These are phyloP conservation scores for Danio aesculapii DNA, from an alignment of 2,797 vertebrate species.

Conservation along the genomic window DNA sequence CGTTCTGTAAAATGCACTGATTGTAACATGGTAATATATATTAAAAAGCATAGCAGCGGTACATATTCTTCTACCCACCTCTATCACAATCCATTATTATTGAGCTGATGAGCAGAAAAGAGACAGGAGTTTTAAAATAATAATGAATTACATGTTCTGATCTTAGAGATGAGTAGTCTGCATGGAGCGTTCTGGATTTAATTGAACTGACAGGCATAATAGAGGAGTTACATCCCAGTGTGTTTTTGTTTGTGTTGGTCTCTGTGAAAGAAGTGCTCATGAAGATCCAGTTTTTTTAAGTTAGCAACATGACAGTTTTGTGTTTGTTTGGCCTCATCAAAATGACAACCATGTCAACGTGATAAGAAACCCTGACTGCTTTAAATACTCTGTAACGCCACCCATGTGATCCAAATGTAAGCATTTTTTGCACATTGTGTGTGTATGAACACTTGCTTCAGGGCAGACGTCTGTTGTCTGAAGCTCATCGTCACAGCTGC, in stretches of 20 bases:
- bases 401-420: neutral
- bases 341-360: neutral
- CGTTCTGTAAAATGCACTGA: neutral
- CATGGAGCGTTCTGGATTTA: conserved; percentile 29
- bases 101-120: conserved; percentile 45
- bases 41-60: neutral
- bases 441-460: conserved; percentile 28
- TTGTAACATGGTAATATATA: neutral
- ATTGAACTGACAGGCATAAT: conserved; percentile 23
- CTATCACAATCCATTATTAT: conserved; percentile 26
- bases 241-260: conserved; percentile 13
- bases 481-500: conserved; percentile 49
- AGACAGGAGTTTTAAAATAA: conserved; percentile 46
- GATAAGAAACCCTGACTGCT: neutral
- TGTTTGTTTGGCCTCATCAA: neutral
- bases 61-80: conserved; percentile 17
- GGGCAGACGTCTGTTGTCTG: conserved; percentile 51
- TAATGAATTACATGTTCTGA: conserved; percentile 45
- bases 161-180: conserved; percentile 45
- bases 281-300: neutral
- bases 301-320: neutral
- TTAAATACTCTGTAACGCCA: neutral
- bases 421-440: conserved; percentile 14
- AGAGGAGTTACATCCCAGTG: neutral
- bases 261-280: conserved; percentile 2